Base-by-base conservation (phyloP, 2,113 vertebrate genomes). In the Proterorhinus semilunaris region DNA sequence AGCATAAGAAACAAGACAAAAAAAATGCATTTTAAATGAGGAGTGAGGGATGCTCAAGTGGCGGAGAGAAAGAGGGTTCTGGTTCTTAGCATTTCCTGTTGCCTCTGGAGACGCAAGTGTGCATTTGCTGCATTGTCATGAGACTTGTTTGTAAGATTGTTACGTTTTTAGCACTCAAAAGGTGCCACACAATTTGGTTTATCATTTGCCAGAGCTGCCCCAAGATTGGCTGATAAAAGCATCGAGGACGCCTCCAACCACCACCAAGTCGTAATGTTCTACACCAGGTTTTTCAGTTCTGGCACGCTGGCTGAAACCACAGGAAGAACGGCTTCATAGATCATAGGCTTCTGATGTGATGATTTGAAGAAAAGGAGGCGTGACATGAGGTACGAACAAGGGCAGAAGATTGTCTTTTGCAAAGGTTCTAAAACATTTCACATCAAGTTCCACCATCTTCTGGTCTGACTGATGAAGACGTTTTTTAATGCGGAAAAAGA, bases 11-110 rank as follows among this genome's bases (percentile, higher is more conserved):
- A 88, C 77, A 86, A 80, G 77, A 66, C 3, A n/a, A n/a, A n/a
- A 74, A 90, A 58, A 91, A 87, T 89, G 81, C 90, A 87, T 90
- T 87, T 86, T 82, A 86, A 83, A 90, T 88, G 67, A 85, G 80
- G 69, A 84, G 72, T 72, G 74, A 82, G 81, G 81, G 78, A 78
- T 80, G 83, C n/a, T 13, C 10, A 51, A 6, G 10, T 47, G 46
- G 3, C 10, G 49, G 15, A 51, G 49, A 51, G 3, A 51, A 61
- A 61, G 42, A 44, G 13, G 10, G 21, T 27, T 10, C 15, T 12
- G 16, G 51, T 16, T 42, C 10, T 58, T 58, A 58, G 42, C 53
- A 10, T 58, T 58, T 36, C 42, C 10, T 36, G 21, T 8, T 58
- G 11, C 27, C 58, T n/a, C 58, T 61, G 36, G 58, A 61, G 58